Conservation (phyloP, 2,797 vertebrate genomes). For the Eurystomus glaucurus region DNA sequence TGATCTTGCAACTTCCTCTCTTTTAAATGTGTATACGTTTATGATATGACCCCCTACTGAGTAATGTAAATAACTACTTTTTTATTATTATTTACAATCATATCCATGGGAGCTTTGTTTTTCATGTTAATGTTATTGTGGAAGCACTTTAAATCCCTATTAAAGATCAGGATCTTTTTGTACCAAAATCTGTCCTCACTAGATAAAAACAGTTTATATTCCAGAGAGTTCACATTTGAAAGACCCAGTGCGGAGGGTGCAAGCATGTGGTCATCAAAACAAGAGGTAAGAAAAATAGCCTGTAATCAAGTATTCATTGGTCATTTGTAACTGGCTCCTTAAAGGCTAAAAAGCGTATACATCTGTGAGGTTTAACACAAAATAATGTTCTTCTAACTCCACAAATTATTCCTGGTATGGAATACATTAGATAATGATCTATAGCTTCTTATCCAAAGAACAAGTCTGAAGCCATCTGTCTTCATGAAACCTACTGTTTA, state of each 20-base stretch:
- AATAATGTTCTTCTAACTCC: background rate
- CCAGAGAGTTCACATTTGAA: background rate
- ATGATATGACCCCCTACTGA: background rate
- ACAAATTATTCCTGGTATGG: background rate
- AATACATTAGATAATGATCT: background rate
- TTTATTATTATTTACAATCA: slow-evolving; percentile 5
- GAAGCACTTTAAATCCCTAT: background rate
- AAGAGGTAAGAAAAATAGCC: background rate
- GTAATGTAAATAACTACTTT: slow-evolving; percentile 13
- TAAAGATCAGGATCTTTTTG: background rate
- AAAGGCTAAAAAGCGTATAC: background rate
- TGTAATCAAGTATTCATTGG: background rate
- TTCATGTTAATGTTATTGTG: background rate
- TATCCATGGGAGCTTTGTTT: background rate
- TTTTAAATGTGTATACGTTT: background rate
- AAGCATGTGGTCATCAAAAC: background rate
- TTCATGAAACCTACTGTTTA: background rate
- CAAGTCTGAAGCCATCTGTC: background rate
- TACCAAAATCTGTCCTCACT: background rate
- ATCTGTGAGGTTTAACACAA: background rate
- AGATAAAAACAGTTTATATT: background rate
- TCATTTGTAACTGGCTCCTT: slow-evolving; percentile 4
- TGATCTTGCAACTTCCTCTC: background rate
- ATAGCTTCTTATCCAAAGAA: background rate
- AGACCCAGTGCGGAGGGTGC: background rate